Evolutionary conservation across 2,113 vertebrate genomes (phyloP).

Genomic region (Muntiacus muntjak): DNA sequence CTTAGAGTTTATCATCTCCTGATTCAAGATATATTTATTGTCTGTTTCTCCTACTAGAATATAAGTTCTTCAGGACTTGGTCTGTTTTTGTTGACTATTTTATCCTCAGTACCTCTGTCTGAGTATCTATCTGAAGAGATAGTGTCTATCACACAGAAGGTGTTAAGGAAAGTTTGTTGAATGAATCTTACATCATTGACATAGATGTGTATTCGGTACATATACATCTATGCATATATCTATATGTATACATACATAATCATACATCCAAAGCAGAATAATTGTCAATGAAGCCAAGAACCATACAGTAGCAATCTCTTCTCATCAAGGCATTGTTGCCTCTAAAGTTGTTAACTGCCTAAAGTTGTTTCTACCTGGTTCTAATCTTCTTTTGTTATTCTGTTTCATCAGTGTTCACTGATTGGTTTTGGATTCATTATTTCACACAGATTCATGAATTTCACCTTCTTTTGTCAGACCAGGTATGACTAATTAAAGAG

Average conservation of each 20-base stretch:
- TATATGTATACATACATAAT: neutral
- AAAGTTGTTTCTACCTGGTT: neutral
- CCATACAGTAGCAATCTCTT: neutral
- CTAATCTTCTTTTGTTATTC: neutral
- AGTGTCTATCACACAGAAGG: neutral
- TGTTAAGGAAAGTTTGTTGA: neutral
- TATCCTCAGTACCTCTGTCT: neutral
- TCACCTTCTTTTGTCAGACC: neutral
- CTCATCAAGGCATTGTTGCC: neutral
- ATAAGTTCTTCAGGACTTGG: neutral
- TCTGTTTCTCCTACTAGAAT: neutral
- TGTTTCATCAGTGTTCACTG: neutral
- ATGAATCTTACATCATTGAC: neutral
- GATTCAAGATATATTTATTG: neutral
- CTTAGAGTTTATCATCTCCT: neutral
- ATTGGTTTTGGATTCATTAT: slow-evolving; percentile 26
- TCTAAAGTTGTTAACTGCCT: neutral
- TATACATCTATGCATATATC: neutral
- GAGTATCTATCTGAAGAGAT: neutral
- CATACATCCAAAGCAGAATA: neutral
- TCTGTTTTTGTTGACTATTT: neutral
- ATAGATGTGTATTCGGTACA: neutral
- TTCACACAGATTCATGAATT: slow-evolving; percentile 27
- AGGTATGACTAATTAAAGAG: neutral
- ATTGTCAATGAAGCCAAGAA: neutral